These are phyloP conservation scores for Parasteatoda lunata DNA, from an alignment of 2,888 invertebrate genomes.

Conservation along the genomic window DNA sequence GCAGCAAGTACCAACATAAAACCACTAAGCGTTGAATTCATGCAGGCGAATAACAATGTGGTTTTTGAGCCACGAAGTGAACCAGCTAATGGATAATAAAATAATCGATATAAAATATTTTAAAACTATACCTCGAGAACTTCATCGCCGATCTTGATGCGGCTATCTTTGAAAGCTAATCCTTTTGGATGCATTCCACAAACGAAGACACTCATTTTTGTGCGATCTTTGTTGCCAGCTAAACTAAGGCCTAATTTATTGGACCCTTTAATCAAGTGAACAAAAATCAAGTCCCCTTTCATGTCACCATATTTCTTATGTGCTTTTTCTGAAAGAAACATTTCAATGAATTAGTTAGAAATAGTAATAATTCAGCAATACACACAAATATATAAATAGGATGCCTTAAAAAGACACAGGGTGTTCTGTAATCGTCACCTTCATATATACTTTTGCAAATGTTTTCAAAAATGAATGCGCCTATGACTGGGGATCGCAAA, in stretches of 20 bases:
- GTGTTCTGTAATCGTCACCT: no score
- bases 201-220: conserved; percentile 96
- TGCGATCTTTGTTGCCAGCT: conserved; percentile 94
- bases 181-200: conserved; percentile 95
- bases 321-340: conserved; percentile 84
- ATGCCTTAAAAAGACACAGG: no score
- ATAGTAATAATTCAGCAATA: no score
- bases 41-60: no score
- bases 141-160: conserved; percentile 93
- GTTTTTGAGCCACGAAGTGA: no score
- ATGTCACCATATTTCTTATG: conserved; percentile 91
- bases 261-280: conserved; percentile 84
- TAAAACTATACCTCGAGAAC: conserved; percentile 85
- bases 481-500: no score
- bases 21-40: no score
- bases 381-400: no score
- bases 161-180: conserved; percentile 82
- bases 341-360: background rate
- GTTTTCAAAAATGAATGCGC: no score
- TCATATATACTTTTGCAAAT: no score
- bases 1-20: no score
- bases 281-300: conserved; percentile 81
- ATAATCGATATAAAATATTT: background rate
- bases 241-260: conserved; percentile 91
- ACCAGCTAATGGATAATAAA: background rate